Base-by-base conservation (phyloP, 2,113 vertebrate species). In the Guaruba guarouba region DNA sequence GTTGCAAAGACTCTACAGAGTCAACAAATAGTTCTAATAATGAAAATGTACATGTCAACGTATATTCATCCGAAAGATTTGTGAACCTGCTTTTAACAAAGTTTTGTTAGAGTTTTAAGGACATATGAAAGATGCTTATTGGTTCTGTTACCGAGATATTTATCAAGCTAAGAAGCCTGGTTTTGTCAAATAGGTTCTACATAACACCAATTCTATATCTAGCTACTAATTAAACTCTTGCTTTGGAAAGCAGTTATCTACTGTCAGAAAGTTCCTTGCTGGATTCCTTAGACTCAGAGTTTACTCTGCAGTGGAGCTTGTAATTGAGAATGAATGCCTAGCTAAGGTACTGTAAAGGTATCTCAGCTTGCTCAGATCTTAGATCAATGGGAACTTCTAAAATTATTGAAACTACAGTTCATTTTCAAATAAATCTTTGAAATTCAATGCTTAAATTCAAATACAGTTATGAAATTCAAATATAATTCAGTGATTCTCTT, bases 101-200 rank as follows among this genome's bases (percentile, higher is more conserved):
- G 12, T 59, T 88, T 62, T 93, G 6, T 57, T 44, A 70, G 24
- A 49, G 6, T 70, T 81, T 84, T 59, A 78, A 64, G 28, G 25
- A 81, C 22, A 63, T 11, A 33, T 1, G 4, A 48, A 82, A 89
- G 11, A 5, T 43, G 4, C 22, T 80, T 70, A 48, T 29, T 54
- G 27, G 0, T 46, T 87, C 92, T 83, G 31, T 9, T 95, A 44
- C 3, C 15, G 73, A 91, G 4, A 8, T 62, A 52, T 55, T 73
- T 82, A 64, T 8, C 2, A 3, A 52, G 28, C 35, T 75, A 44
- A 31, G 31, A 69, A 70, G 48, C 43, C 46, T 27, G 6, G 18
- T 11, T 96, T 95, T 95, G 39, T 83, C 71, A 85, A 63, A 82
- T 48, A 74, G 2, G 39, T 91, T 96, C 73, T 66, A 96, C 96